Conservation (phyloP, 1,140 invertebrate genomes). For the Probaryconus sp. region DNA sequence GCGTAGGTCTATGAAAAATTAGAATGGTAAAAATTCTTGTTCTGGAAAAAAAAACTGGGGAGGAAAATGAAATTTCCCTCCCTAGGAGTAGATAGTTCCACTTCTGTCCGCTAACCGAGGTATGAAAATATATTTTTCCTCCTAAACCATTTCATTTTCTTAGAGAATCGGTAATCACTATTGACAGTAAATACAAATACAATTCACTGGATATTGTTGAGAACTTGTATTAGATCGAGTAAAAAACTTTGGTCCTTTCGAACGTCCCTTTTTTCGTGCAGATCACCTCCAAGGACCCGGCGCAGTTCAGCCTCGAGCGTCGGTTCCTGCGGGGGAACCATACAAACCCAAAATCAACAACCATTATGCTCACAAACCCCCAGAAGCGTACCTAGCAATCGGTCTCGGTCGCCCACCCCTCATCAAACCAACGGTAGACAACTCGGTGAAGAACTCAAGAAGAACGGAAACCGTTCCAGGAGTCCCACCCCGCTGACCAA, state of each 20-base stretch:
- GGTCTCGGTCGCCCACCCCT: constrained; percentile 80
- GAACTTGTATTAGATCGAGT: constrained; percentile 8
- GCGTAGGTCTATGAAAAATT: no score
- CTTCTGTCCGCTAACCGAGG: no score
- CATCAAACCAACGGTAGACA: constrained; percentile 59
- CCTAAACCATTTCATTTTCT: no score
- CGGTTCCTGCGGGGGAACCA: constrained; percentile 72
- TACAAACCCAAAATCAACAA: constrained; percentile 67
- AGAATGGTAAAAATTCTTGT: no score
- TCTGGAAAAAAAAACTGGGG: no score
- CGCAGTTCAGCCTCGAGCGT: constrained; percentile 80
- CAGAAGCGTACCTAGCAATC: constrained; percentile 73
- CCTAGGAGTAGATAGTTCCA: no score
- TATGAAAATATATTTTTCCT: no score
- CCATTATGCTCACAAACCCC: constrained; percentile 70
- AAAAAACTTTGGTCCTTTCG: constrained; percentile 23
- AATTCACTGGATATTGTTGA: constrained; percentile 34
- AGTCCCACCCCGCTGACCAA: constrained; percentile 73
- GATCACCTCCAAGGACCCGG: constrained; percentile 80
- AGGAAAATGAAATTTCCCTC: no score
- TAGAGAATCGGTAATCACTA: no score
- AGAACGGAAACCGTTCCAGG: constrained; percentile 76
- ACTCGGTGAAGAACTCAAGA: constrained; percentile 71
- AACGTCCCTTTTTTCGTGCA: constrained; percentile 63
- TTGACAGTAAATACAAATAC: constrained; percentile 18